A percentile compares a stretch with the other conserved stretches of the same genome.
These are phyloP conservation scores for Selenia dentaria DNA, from an alignment of 2,888 invertebrate species.

Conservation along the genomic window DNA sequence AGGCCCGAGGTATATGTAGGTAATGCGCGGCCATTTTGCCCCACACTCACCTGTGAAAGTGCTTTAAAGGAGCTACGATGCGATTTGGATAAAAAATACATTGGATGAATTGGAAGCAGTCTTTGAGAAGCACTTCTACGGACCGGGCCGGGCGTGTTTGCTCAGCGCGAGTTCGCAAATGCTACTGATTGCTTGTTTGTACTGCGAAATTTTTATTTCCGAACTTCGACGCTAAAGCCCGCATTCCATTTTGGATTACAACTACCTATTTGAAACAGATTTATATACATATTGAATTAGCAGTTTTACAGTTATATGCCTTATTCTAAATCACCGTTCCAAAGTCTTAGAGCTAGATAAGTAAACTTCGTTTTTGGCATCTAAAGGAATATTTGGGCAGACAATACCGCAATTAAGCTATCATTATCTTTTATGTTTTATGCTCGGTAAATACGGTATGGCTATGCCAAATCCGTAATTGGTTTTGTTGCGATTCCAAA, in stretches of 20 bases:
- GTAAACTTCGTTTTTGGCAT: slow-evolving; percentile 1
- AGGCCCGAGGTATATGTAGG: slow-evolving; percentile 12
- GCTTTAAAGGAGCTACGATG: slow-evolving; percentile 44
- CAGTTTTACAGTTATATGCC: slow-evolving; percentile 21
- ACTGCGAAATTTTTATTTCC: slow-evolving; percentile 71
- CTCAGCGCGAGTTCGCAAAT: slow-evolving; percentile 71
- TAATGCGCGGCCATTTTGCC: slow-evolving; percentile 32
- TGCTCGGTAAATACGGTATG: slow-evolving; percentile 21
- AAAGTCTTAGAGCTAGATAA: slow-evolving; percentile 9
- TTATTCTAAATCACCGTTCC: slow-evolving; percentile 14
- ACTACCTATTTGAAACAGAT: slow-evolving; percentile 29
- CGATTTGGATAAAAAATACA: slow-evolving; percentile 60
- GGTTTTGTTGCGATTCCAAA: slow-evolving; percentile 19
- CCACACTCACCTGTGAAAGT: slow-evolving; percentile 40
- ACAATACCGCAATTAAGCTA: too few relatives aligned
- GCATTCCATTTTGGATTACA: slow-evolving; percentile 48
- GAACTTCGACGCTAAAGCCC: slow-evolving; percentile 49
- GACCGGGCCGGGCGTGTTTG: slow-evolving; percentile 58
- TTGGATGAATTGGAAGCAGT: slow-evolving; percentile 56
- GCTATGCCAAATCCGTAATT: slow-evolving; percentile 25
- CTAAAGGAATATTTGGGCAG: slow-evolving; percentile 9
- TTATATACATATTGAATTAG: slow-evolving; percentile 22
- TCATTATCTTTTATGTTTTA: too few relatives aligned
- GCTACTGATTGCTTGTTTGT: slow-evolving; percentile 80
- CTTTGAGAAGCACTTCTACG: slow-evolving; percentile 67